These are phyloP conservation scores for Leptopilina myrica DNA, from an alignment of 2,888 invertebrate species.

Conservation along the genomic window DNA sequence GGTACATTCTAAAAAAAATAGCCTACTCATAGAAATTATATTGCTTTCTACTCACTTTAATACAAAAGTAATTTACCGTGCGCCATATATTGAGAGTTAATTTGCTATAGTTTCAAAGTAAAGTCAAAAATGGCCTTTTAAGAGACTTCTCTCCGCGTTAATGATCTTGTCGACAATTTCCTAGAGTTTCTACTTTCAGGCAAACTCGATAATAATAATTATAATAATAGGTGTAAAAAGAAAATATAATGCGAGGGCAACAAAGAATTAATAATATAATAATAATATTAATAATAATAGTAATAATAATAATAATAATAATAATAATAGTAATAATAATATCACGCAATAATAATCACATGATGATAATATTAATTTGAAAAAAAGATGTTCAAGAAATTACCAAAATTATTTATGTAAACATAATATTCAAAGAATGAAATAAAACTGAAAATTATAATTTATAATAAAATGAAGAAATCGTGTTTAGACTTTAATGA, in stretches of 20 bases:
- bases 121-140: conserved; percentile 7
- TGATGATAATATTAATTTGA: background rate
- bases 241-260: no score
- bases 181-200: background rate
- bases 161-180: conserved; percentile 3
- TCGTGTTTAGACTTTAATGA: background rate
- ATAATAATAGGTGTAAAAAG: no score
- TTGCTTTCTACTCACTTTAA: conserved; percentile 22
- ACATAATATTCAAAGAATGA: background rate
- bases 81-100: conserved; percentile 20
- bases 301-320: background rate
- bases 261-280: no score
- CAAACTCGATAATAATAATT: background rate
- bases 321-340: background rate
- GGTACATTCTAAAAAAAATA: background rate
- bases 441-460: background rate
- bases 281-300: no score
- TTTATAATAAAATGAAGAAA: background rate
- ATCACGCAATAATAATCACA: no score
- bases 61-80: background rate
- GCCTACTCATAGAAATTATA: background rate
- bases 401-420: background rate
- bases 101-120: background rate
- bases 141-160: background rate
- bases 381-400: background rate